Conservation (phyloP, 2,888 invertebrate species). For the Ormyrus thymus region DNA sequence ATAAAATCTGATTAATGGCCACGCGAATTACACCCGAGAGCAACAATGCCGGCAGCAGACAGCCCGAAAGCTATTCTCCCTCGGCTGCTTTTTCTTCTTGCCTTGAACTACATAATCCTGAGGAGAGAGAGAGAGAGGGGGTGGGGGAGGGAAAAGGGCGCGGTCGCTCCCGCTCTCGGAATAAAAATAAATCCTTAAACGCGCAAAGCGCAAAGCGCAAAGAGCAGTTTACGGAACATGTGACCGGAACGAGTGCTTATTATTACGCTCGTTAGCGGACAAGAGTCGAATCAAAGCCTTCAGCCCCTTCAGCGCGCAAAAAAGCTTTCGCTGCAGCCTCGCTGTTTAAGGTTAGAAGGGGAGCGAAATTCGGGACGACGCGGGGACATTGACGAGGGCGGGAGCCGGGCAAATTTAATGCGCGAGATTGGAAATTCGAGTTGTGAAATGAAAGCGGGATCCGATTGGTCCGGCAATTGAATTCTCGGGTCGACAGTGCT, state of each 20-base stretch:
- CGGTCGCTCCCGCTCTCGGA: background rate
- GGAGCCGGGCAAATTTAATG: no score
- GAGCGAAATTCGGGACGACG: no score
- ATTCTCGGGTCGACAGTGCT: slow-evolving; percentile 52
- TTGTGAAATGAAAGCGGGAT: slow-evolving; percentile 62
- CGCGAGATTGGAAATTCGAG: slow-evolving; percentile 57
- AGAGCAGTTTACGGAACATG: background rate
- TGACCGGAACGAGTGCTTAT: slow-evolving; percentile 34
- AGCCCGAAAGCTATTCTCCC: background rate
- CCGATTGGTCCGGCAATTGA: slow-evolving; percentile 62
- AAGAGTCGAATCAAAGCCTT: slow-evolving; percentile 15
- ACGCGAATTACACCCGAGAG: no score
- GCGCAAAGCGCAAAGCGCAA: background rate
- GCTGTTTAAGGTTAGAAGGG: no score
- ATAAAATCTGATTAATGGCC: no score
- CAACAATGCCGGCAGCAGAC: no score
- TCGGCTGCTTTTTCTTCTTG: background rate
- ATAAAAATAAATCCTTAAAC: background rate
- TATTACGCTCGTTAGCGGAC: slow-evolving; percentile 23
- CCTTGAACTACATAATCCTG: background rate
- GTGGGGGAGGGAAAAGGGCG: background rate
- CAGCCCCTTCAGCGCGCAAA: slow-evolving; percentile 4
- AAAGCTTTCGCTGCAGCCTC: slow-evolving; percentile 32
- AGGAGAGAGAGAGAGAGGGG: background rate
- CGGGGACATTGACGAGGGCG: background rate